Percentiles rank a stretch among this genome's conserved stretches.
Conservation (phyloP, 2,888 invertebrate species). For the Linnaemya vulpina region DNA sequence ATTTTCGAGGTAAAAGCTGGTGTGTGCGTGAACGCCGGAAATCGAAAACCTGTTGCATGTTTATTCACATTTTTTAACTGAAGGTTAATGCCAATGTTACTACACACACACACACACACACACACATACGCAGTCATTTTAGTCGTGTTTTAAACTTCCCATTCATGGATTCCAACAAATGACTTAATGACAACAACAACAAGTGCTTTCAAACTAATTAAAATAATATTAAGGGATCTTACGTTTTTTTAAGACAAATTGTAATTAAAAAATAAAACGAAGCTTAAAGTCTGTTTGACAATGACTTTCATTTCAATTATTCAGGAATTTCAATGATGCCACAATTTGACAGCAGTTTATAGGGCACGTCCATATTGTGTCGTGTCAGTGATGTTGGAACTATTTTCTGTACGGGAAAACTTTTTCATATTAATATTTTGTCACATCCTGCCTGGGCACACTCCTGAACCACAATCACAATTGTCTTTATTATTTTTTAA, state of each 20-base stretch:
- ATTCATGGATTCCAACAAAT: constrained; percentile 5
- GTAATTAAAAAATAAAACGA: constrained; percentile 38
- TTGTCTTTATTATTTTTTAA: background rate
- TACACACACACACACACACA: constrained; percentile 2
- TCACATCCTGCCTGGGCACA: background rate
- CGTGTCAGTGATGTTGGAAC: too few species aligned
- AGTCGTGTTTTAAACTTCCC: background rate
- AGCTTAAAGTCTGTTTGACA: constrained; percentile 10
- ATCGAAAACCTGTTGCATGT: constrained; percentile 70
- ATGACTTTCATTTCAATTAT: constrained; percentile 21
- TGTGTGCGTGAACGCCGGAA: constrained; percentile 65
- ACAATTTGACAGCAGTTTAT: background rate
- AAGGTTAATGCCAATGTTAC: constrained; percentile 70
- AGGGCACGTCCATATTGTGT: too few species aligned
- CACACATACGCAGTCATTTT: background rate
- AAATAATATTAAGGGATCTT: constrained; percentile 43
- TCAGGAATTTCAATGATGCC: background rate
- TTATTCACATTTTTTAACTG: constrained; percentile 32
- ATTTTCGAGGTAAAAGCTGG: constrained; percentile 13
- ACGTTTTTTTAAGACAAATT: constrained; percentile 29
- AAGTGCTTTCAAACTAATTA: constrained; percentile 53
- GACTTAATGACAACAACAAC: constrained; percentile 43
- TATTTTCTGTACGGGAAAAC: too few species aligned
- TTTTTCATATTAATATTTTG: background rate
- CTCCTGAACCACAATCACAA: background rate